These are phyloP conservation scores for Conger conger DNA, from an alignment of 2,113 vertebrate species.

Conservation along the genomic window DNA sequence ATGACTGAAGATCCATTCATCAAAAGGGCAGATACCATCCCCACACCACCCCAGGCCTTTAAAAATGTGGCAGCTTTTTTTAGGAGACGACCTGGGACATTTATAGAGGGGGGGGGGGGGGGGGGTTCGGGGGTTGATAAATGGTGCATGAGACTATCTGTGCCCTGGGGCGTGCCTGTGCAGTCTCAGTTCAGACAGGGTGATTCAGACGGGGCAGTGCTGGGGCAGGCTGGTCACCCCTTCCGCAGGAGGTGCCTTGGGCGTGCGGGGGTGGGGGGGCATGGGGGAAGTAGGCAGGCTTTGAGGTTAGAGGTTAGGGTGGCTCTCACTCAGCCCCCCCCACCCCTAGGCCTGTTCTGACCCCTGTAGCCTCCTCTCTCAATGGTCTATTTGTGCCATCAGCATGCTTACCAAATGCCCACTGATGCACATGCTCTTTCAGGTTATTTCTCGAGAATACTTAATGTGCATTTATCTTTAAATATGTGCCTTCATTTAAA, in stretches of 20 bases:
- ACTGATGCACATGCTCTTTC: constrained; percentile 22
- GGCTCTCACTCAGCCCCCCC: constrained; percentile 50
- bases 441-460: too few species aligned
- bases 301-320: constrained; percentile 75
- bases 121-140: too few species aligned
- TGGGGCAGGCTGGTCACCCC: constrained; percentile 61
- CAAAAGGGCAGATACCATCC: constrained; percentile 33
- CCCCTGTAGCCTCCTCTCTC: constrained; percentile 71
- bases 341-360: constrained; percentile 70
- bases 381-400: constrained; percentile 67
- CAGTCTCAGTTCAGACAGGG: constrained; percentile 50
- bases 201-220: constrained; percentile 63
- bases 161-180: constrained; percentile 57
- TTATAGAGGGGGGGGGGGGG: constrained; percentile 64
- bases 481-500: background rate
- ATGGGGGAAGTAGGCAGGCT: constrained; percentile 74
- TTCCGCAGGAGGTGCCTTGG: too few species aligned
- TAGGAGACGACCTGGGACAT: constrained; percentile 70
- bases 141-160: background rate
- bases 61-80: constrained; percentile 66
- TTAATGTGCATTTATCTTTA: background rate
- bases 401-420: constrained; percentile 55
- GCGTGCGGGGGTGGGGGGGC: constrained; percentile 70
- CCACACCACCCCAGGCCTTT: constrained; percentile 39
- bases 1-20: constrained; percentile 10